A percentile compares a stretch with the other conserved stretches of the same genome.
phyloP scores from a whole-genome alignment of 2,113 vertebrate genomes.

The Tupaia tana region DNA sequence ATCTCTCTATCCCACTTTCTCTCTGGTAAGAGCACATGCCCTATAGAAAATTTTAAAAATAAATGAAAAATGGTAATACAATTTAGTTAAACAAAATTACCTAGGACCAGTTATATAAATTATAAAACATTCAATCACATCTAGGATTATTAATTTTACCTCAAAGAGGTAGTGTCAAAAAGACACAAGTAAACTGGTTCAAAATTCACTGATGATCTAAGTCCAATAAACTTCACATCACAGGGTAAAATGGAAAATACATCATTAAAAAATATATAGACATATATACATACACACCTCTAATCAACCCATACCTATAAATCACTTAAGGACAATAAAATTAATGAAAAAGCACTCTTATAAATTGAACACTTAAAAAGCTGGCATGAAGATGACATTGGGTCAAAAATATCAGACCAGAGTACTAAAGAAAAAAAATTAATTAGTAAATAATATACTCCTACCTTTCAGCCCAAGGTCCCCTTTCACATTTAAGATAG shows the following conservation, averaged over 20 bases:
- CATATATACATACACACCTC: neutral
- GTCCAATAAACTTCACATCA: neutral
- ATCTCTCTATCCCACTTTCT: no score
- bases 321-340: constrained; percentile 36
- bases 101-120: neutral
- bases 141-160: neutral
- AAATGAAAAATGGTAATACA: neutral
- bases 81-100: constrained; percentile 29
- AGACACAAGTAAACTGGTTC: neutral
- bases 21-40: no score
- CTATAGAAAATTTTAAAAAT: no score
- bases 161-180: neutral
- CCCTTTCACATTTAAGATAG: constrained; percentile 94
- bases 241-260: neutral
- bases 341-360: constrained; percentile 22
- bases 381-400: neutral
- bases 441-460: constrained; percentile 24
- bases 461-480: constrained; percentile 96
- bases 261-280: no score
- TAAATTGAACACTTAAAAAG: neutral
- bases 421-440: constrained; percentile 17
- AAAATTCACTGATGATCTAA: neutral
- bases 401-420: constrained; percentile 36
- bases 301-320: neutral
- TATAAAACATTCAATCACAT: constrained; percentile 30